Percentiles rank a stretch among this genome's conserved stretches.
Conservation (phyloP, 2,113 vertebrate species). For the Urocynchramus pylzowi region DNA sequence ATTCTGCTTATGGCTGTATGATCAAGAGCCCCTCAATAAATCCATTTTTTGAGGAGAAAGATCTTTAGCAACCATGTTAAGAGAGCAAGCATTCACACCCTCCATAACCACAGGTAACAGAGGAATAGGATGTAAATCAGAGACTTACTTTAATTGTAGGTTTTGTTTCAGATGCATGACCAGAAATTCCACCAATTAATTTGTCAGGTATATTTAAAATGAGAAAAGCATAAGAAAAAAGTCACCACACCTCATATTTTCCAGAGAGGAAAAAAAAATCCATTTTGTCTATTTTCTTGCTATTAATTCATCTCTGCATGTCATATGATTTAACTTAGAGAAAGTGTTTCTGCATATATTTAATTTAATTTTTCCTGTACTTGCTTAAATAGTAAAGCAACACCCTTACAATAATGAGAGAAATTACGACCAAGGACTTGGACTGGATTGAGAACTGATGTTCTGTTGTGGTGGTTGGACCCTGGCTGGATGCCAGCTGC, state of each 20-base stretch:
- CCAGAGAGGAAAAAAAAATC: accelerated
- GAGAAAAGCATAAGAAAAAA: not conserved
- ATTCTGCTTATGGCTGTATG: not conserved
- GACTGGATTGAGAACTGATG: not conserved
- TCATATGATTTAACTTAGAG: not conserved
- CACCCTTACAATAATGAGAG: not conserved
- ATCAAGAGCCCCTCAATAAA: not conserved
- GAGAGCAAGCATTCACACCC: not conserved
- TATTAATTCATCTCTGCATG: not conserved
- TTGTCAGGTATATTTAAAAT: not conserved
- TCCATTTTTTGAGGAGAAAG: not conserved
- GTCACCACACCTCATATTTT: not conserved
- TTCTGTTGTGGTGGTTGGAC: not conserved
- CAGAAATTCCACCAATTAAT: not conserved
- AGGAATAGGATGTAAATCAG: not conserved
- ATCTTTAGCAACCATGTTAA: not conserved
- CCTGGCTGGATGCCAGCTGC: not conserved
- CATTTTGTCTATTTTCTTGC: not conserved
- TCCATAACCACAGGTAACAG: not conserved
- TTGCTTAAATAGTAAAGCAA: not conserved
- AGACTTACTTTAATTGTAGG: not conserved
- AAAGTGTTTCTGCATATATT: not conserved
- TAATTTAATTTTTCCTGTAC: not conserved
- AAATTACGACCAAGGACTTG: not conserved
- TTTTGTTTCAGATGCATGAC: not conserved